Evolutionary conservation across 2,888 invertebrate species (phyloP).

Genomic region (Cerastis rubricosa): DNA sequence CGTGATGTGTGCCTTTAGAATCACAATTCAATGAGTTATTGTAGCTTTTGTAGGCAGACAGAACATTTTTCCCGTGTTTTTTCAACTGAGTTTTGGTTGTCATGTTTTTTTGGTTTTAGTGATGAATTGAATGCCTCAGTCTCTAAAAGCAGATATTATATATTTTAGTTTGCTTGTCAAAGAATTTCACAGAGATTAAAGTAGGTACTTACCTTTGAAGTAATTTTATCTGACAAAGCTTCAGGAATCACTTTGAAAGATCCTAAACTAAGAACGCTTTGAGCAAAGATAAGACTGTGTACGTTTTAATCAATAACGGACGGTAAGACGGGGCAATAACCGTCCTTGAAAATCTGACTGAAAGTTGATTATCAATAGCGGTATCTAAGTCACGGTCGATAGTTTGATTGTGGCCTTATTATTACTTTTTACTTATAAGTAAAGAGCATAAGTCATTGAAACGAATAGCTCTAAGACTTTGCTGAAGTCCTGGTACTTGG

Average conservation of each 20-base stretch:
- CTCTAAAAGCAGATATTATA: neutral
- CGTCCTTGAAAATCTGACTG: constrained; percentile 1
- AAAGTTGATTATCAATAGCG: neutral
- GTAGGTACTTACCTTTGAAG: neutral
- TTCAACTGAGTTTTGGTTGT: neutral
- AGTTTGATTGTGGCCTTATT: neutral
- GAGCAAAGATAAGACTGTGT: constrained; percentile 13
- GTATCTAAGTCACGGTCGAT: constrained; percentile 9
- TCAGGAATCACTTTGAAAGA: neutral
- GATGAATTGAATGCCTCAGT: constrained; percentile 2
- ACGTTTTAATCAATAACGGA: constrained; percentile 30
- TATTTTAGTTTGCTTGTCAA: neutral
- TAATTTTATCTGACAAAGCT: constrained; percentile 9
- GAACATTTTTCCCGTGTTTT: constrained; percentile 40
- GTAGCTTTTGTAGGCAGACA: constrained; percentile 32
- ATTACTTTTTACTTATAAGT: neutral
- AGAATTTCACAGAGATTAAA: neutral
- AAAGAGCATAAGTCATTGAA: neutral
- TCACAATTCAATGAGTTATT: constrained; percentile 66
- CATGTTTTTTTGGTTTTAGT: neutral
- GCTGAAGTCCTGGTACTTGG: constrained; percentile 24
- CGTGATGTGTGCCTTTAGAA: constrained; percentile 66
- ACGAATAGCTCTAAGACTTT: constrained; percentile 3
- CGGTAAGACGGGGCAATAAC: neutral
- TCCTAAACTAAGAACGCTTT: constrained; percentile 13